Evolutionary conservation across 2,888 invertebrate genomes (phyloP), one percentile per base, ranked within the genome.

Genomic region (Spisula subtruncata): DNA sequence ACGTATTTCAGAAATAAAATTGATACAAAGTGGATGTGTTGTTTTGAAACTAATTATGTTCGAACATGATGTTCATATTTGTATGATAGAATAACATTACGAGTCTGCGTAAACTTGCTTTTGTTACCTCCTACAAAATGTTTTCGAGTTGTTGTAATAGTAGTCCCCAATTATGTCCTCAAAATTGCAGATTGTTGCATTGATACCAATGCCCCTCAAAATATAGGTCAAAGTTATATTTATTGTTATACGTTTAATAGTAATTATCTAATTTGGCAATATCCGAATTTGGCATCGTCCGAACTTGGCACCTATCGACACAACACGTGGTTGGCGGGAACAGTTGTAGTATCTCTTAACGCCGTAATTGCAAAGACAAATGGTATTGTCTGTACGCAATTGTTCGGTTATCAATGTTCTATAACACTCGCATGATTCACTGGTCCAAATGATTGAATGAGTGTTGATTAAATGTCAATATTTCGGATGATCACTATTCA

Each of bases 281-380:
- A 75, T 75, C 75, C 75, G 35, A 75, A 35, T 35, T 75, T 75
- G 75, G 75, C 75, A 75, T 75, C 35, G 35, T 75, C 75, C 35
- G 35, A 75, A 75, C 35, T 75, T 75, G 75, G 75, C 75, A 32
- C 14, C 29, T 25, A 16, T 35, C 25, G 35, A 16, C 5, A 12
- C 35, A 75, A 14, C 1, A 18, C 75, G 25, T 6, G 16, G 35
- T 75, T 75, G 75, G 75, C 75, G 75, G 75, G 75, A 75, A 75
- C 2, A 35, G 35, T 75, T 32, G 75, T 75, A 32, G 35, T 75
- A 32, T 32, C 16, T 1, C 8, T 75, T 18, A 16, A 35, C 2
- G 75, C 32, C 32, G 32, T 75, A 75, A 1, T 75, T 35, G 35
- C 18, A 32, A 35, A 32, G 35, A 35, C 18, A 75, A 35, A 75